These are phyloP conservation scores for Vipera latastei DNA, from an alignment of 2,797 vertebrate species.

Conservation along the genomic window DNA sequence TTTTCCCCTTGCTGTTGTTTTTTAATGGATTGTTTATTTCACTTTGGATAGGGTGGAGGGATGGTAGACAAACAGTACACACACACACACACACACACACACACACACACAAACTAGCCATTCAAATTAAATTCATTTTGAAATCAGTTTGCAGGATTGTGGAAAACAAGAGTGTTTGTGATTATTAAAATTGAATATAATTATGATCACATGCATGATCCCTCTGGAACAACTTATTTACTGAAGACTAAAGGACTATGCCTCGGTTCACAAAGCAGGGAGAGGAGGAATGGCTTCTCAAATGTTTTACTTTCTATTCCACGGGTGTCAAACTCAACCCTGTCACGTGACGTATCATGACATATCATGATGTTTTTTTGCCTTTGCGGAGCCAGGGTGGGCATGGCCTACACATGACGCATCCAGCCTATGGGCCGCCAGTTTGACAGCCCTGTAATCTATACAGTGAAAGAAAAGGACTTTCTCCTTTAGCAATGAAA, in stretches of 20 bases:
- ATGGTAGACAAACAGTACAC: conserved; percentile 52
- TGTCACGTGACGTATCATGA: too few relatives aligned
- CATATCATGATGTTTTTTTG: too few relatives aligned
- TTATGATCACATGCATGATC: conserved; percentile 62
- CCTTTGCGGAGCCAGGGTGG: too few relatives aligned
- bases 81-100: too few relatives aligned
- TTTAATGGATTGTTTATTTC: conserved; percentile 61
- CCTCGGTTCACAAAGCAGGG: conserved; percentile 46
- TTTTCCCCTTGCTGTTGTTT: conserved; percentile 22
- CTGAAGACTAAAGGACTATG: conserved; percentile 51
- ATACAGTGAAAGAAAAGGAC: conserved; percentile 37
- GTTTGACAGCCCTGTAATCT: background rate
- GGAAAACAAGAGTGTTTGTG: conserved; percentile 57
- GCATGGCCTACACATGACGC: too few relatives aligned
- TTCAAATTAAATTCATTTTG: conserved; percentile 66
- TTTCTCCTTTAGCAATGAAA: conserved; percentile 29
- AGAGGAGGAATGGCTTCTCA: conserved; percentile 40
- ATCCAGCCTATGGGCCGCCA: too few relatives aligned
- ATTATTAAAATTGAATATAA: conserved; percentile 66
- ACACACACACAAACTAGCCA: conserved; percentile 15
- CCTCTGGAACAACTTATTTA: conserved; percentile 62
- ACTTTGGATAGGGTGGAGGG: conserved; percentile 49
- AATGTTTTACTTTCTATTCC: conserved; percentile 47
- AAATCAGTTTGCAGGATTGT: conserved; percentile 62
- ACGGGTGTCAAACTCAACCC: too few relatives aligned